These are phyloP conservation scores for Cotesia congregata DNA, from an alignment of 2,888 invertebrate genomes.

Conservation along the genomic window DNA sequence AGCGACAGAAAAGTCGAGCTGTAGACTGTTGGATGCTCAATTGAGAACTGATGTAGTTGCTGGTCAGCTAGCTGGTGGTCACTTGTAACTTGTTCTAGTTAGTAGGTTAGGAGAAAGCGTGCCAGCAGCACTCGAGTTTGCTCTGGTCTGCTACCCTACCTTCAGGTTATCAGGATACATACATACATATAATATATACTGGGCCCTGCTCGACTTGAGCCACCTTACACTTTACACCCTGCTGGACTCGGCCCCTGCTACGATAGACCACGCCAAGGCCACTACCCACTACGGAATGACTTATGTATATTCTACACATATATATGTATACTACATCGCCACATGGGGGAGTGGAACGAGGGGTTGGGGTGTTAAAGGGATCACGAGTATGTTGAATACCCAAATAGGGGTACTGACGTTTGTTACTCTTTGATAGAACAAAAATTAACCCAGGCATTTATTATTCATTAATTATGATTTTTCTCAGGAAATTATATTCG, in stretches of 20 bases:
- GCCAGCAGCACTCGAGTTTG: slow-evolving; percentile 10
- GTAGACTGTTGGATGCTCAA: slow-evolving; percentile 47
- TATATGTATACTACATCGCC: background rate
- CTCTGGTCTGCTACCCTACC: slow-evolving; percentile 3
- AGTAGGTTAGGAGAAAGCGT: slow-evolving; percentile 8
- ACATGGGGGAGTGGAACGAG: background rate
- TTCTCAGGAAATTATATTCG: too few relatives aligned
- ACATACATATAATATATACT: background rate
- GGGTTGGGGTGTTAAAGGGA: background rate
- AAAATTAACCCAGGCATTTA: too few relatives aligned
- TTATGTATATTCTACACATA: background rate
- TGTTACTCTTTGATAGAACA: background rate
- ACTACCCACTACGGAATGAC: background rate
- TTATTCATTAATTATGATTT: too few relatives aligned
- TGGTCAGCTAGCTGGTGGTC: background rate
- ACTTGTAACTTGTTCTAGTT: slow-evolving; percentile 13
- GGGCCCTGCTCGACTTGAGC: slow-evolving; percentile 35
- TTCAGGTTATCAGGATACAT: slow-evolving; percentile 3
- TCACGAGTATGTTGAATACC: background rate
- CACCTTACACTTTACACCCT: slow-evolving; percentile 23
- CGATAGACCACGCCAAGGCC: slow-evolving; percentile 29
- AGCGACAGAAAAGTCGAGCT: slow-evolving; percentile 26
- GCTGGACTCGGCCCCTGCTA: slow-evolving; percentile 39
- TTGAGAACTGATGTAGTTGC: slow-evolving; percentile 50
- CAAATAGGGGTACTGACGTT: background rate